Conservation (phyloP, 1,140 invertebrate species). For the Campoletis sonorensis region DNA sequence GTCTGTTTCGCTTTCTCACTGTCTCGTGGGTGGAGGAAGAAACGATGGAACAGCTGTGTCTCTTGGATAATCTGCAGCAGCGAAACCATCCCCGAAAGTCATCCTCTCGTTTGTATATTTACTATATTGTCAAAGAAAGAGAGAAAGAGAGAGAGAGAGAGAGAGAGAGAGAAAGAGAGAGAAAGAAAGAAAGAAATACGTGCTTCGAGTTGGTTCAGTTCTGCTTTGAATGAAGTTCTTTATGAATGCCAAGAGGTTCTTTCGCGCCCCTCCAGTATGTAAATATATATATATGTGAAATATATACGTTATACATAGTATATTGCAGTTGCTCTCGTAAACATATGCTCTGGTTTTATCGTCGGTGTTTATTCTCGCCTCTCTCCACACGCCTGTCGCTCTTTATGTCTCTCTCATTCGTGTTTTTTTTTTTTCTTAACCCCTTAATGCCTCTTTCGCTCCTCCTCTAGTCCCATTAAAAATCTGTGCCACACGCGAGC, state of each 20-base stretch:
- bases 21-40: background rate
- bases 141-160: background rate
- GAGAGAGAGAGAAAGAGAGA: background rate
- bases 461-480: background rate
- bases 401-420: background rate
- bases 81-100: background rate
- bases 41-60: constrained; percentile 21
- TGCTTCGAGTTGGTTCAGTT: background rate
- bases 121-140: background rate
- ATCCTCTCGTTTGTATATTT: background rate
- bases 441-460: background rate
- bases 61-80: background rate
- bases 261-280: constrained; percentile 25
- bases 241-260: constrained; percentile 35
- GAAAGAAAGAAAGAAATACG: background rate
- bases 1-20: background rate
- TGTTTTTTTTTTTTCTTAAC: background rate
- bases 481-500: constrained; percentile 30
- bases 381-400: background rate
- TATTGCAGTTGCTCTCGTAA: background rate
- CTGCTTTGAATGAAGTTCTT: constrained; percentile 31
- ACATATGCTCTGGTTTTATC: constrained; percentile 36
- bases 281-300: background rate
- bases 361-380: constrained; percentile 28
- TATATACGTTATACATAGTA: background rate